Conservation (phyloP, 2,113 vertebrate species). For the Dicentrarchus labrax region DNA sequence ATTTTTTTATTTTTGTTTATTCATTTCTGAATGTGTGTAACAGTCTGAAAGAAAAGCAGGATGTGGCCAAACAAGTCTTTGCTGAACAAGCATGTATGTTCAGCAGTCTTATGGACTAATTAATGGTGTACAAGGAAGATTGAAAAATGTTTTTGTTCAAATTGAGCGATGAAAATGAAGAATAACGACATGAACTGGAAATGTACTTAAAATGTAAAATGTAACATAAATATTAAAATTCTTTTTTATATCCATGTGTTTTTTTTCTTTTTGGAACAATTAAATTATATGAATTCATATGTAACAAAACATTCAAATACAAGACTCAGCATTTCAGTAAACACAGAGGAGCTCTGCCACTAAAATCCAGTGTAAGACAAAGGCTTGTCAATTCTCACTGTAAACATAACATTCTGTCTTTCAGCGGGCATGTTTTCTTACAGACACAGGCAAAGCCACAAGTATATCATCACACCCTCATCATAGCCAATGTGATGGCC, state of each 20-base stretch:
- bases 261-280: conserved; percentile 13
- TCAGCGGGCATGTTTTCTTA: conserved; percentile 57
- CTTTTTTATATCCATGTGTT: not conserved
- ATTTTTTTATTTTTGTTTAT: not conserved
- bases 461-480: conserved; percentile 52
- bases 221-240: conserved; percentile 15
- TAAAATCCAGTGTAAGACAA: conserved; percentile 3
- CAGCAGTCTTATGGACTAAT: not conserved
- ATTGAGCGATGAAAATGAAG: conserved; percentile 3
- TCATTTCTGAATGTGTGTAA: not conserved
- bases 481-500: conserved; percentile 54
- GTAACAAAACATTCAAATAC: conserved; percentile 1
- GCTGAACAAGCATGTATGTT: conserved; percentile 4
- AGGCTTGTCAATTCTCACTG: conserved; percentile 49
- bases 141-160: not conserved
- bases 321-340: conserved; percentile 29
- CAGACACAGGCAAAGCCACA: conserved; percentile 48
- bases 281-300: conserved; percentile 7
- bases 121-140: not conserved
- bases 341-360: conserved; percentile 11
- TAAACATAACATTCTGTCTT: conserved; percentile 44
- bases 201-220: not conserved
- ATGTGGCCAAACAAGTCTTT: not conserved
- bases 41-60: not conserved
- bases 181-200: not conserved